These are phyloP conservation scores for Idaea aversata DNA, from an alignment of 2,888 invertebrate genomes.

Conservation along the genomic window DNA sequence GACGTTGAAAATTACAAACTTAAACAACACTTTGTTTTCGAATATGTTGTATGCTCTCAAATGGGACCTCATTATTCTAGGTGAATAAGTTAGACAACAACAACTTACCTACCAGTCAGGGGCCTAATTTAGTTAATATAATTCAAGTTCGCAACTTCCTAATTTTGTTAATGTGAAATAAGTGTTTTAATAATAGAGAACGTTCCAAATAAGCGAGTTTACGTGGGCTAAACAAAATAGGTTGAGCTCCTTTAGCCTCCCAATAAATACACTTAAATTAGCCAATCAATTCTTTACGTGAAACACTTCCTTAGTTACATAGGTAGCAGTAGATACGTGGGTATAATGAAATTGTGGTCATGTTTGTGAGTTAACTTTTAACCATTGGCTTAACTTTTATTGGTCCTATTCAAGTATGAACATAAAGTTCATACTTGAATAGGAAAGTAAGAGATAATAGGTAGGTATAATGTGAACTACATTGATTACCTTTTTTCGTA, in stretches of 20 bases:
- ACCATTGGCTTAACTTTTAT: background rate
- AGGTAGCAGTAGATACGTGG: background rate
- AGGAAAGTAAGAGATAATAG: background rate
- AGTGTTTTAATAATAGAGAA: constrained; percentile 11
- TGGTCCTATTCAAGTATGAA: background rate
- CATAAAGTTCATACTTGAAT: too few species aligned
- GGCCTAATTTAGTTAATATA: too few species aligned
- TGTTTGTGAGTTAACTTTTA: background rate
- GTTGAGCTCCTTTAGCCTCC: constrained; percentile 8
- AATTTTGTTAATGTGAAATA: background rate
- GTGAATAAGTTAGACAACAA: too few species aligned
- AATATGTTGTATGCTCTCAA: too few species aligned
- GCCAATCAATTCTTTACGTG: constrained; percentile 25
- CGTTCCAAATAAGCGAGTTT: constrained; percentile 17
- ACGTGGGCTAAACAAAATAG: constrained; percentile 22
- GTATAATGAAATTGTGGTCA: background rate
- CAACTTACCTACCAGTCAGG: too few species aligned
- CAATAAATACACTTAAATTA: constrained; percentile 16
- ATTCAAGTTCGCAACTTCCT: background rate
- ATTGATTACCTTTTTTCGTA: too few species aligned
- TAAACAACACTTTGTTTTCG: too few species aligned
- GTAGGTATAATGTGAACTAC: background rate
- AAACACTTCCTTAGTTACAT: constrained; percentile 24
- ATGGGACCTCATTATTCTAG: too few species aligned
- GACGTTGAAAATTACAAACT: too few species aligned